phyloP scores from a whole-genome alignment of 2,888 invertebrate species.

The Eristalis arbustorum region DNA sequence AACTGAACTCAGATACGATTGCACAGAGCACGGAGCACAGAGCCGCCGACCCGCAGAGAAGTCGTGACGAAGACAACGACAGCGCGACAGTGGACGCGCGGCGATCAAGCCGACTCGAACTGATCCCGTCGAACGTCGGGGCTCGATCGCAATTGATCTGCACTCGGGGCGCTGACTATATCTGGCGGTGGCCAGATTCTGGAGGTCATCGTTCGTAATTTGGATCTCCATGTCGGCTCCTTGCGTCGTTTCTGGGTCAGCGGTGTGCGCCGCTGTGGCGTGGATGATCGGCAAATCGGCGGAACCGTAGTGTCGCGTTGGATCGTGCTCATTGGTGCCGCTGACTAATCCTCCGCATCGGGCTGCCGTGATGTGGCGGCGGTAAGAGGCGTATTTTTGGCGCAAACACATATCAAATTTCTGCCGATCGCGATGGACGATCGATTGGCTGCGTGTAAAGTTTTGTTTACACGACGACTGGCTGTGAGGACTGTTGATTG shows the following conservation, averaged over 20 bases:
- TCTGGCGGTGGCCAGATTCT: constrained; percentile 45
- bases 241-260: constrained; percentile 38
- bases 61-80: background rate
- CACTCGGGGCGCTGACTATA: constrained; percentile 33
- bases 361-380: background rate
- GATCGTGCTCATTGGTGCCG: background rate
- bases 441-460: background rate
- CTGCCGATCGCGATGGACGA: background rate
- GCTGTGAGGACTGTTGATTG: background rate
- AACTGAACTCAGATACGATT: constrained; percentile 11
- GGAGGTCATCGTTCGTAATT: constrained; percentile 60
- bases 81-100: background rate
- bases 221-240: constrained; percentile 33
- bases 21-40: constrained; percentile 2
- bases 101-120: background rate
- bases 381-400: background rate
- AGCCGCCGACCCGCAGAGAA: no score
- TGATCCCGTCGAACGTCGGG: background rate
- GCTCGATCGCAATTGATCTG: constrained; percentile 14
- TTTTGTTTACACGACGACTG: background rate
- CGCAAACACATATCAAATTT: background rate
- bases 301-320: constrained; percentile 10
- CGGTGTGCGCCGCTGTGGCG: background rate
- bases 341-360: background rate
- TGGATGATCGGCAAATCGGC: background rate